Conservation (phyloP, 1,140 invertebrate genomes). For the Heliconius eleuchia region DNA sequence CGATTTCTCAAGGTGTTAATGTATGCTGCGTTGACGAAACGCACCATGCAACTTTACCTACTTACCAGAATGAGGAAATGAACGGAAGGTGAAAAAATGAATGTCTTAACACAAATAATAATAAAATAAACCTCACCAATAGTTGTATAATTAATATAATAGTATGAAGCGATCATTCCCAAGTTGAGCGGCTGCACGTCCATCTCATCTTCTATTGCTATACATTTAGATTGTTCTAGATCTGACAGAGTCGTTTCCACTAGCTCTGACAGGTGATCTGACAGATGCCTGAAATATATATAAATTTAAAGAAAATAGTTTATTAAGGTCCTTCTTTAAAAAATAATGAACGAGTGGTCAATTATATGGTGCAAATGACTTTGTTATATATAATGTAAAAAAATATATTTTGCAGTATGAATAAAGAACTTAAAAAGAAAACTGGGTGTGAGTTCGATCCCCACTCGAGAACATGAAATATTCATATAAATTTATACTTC, state of each 20-base stretch:
- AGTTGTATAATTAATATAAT: constrained; percentile 99
- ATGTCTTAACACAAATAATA: background rate
- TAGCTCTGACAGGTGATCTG: constrained; percentile 98
- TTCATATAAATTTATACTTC: no score
- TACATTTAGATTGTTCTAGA: constrained; percentile 98
- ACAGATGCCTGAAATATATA: constrained; percentile 87
- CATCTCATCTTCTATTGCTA: constrained; percentile 99
- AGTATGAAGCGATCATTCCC: constrained; percentile 99
- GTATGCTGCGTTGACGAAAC: background rate
- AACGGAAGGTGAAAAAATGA: no score
- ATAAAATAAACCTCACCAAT: constrained; percentile 86
- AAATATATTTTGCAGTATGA: no score
- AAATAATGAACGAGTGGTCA: no score
- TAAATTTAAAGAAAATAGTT: no score
- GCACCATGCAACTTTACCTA: background rate
- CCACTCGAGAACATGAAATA: no score
- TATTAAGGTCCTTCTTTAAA: no score
- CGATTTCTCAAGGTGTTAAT: no score
- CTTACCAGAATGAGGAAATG: background rate
- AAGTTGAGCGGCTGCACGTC: constrained; percentile 97
- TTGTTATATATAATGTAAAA: no score
- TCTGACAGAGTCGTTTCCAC: constrained; percentile 98
- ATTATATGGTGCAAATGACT: no score
- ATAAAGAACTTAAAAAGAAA: no score
- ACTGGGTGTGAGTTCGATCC: no score